Evolutionary conservation across 2,113 vertebrate genomes (phyloP), one percentile per base, ranked within the genome.

Genomic region (Ophthalmolycus amberensis): DNA sequence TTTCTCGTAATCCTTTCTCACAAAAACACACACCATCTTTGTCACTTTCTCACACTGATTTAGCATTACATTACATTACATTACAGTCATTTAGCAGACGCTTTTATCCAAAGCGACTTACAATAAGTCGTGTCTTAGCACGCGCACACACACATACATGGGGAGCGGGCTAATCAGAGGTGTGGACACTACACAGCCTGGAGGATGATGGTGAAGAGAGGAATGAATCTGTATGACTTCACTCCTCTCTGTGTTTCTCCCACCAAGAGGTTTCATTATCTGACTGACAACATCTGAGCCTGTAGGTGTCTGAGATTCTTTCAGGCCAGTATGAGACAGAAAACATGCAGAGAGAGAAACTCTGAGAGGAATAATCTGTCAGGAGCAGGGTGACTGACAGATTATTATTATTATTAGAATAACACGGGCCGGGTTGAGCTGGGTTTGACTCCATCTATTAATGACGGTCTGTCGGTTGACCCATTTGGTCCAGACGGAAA

Each of bases 191-290:
- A 9, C 71, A 70, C 40, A 70, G 83, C 88, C 83, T 46, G 88
- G 70, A 84, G 90, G 82, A 84, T 68, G 84, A 68, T 25, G 88
- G 76, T 44, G 83, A 75, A 34, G 84, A 84, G 79, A 71, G 71
- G 62, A 82, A 76, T 15, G 77, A 67, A 80, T 88, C 71, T 44
- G 40, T 29, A 50, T 84, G 86, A 92, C 73, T 82, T 87, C 85
- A 56, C 68, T 12, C 34, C 50, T 63, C 58, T 68, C 37, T 32
- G 44, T 3, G 62, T 69, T 34, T 88, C 63, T 85, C 85, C 69
- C 79, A 80, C 79, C 86, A 63, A 82, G 77, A 82, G 75, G 59
- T 85, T 88, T 84, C 59, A 89, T 83, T 77, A 82, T 88, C 77
- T 20, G 3, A 56, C 83, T 64, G 64, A 90, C 83, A 77, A 75